These are phyloP conservation scores for Chrysocyon brachyurus DNA, from an alignment of 2,797 vertebrate species.

Conservation along the genomic window DNA sequence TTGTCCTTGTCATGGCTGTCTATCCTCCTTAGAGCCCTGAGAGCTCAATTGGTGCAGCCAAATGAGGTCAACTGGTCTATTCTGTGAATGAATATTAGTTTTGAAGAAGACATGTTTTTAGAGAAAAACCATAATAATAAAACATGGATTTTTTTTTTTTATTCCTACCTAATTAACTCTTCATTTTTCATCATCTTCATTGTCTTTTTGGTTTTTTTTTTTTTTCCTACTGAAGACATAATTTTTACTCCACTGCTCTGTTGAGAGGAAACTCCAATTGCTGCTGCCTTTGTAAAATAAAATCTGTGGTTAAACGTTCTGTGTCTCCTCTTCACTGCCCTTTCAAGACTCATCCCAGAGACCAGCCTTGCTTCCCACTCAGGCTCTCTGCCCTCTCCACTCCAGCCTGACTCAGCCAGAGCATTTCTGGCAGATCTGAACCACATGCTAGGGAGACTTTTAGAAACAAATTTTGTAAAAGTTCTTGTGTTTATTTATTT, in stretches of 20 bases:
- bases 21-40: not conserved
- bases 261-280: not conserved
- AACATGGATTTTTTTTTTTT: not conserved
- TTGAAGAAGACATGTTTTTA: not conserved
- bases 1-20: too few relatives aligned
- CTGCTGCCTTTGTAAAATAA: not conserved
- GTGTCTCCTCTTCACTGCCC: not conserved
- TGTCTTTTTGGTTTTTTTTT: not conserved
- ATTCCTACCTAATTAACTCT: not conserved
- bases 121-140: not conserved
- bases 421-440: not conserved
- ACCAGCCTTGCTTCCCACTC: rapidly evolving
- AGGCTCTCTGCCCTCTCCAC: too few relatives aligned
- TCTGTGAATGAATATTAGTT: not conserved
- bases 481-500: not conserved
- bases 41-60: too few relatives aligned
- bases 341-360: not conserved
- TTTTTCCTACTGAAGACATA: not conserved
- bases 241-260: not conserved
- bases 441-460: not conserved
- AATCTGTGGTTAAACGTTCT: not conserved
- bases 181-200: not conserved
- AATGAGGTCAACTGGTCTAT: not conserved
- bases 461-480: not conserved
- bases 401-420: rapidly evolving